These are phyloP conservation scores for Melanogrammus aeglefinus DNA, from an alignment of 2,797 vertebrate species.

Conservation along the genomic window DNA sequence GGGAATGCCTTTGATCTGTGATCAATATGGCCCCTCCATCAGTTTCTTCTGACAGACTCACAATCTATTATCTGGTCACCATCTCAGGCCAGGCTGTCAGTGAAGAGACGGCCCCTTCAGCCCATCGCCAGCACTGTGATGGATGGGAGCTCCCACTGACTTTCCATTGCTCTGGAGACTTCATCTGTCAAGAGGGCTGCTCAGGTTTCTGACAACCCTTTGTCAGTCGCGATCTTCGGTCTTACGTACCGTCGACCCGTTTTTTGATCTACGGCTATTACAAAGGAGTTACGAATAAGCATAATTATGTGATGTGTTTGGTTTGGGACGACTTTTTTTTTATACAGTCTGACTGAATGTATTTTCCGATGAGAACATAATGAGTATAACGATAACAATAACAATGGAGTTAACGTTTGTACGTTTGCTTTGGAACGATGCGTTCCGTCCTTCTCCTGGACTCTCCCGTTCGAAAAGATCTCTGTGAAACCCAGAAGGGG, in stretches of 20 bases:
- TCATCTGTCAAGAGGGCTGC: conserved; percentile 54
- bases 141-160: conserved; percentile 52
- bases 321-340: neutral
- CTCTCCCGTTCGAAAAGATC: no score
- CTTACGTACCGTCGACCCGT: conserved; percentile 22
- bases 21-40: conserved; percentile 33
- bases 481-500: no score
- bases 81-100: conserved; percentile 42
- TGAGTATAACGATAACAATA: no score
- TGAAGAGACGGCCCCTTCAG: conserved; percentile 44
- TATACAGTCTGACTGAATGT: neutral
- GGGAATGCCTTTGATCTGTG: conserved; percentile 28
- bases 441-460: neutral
- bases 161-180: conserved; percentile 54
- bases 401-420: no score
- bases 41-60: conserved; percentile 43
- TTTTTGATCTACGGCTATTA: conserved; percentile 27
- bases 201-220: conserved; percentile 50
- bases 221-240: conserved; percentile 11
- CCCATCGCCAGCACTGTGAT: conserved; percentile 50
- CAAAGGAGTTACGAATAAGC: neutral
- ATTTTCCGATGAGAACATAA: no score
- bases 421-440: neutral
- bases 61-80: conserved; percentile 62
- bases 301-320: neutral